phyloP scores from a whole-genome alignment of 2,797 vertebrate species.

The Oreonectes daqikongensis region DNA sequence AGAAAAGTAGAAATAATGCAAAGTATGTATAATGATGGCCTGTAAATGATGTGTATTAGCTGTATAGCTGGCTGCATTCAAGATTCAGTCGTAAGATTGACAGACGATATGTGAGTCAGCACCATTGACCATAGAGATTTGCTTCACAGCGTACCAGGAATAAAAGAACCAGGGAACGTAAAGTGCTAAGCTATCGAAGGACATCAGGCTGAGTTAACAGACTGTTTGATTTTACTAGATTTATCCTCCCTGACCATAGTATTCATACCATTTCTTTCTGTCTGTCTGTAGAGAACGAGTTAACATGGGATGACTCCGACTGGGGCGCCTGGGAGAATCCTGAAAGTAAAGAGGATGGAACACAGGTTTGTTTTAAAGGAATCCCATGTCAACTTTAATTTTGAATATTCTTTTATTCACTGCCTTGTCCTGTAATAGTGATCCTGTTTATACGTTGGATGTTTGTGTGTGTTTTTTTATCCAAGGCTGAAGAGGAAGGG shows the following conservation, averaged over 20 bases:
- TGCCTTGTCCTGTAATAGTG: background rate
- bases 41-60: background rate
- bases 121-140: background rate
- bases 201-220: background rate
- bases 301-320: constrained; percentile 89
- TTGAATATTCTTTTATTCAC: too few relatives aligned
- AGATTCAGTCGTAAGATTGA: background rate
- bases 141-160: background rate
- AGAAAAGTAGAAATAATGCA: background rate
- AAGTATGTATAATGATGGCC: background rate
- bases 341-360: constrained; percentile 70
- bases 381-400: too few relatives aligned
- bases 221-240: constrained; percentile 12
- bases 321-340: constrained; percentile 92
- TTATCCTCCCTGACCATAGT: background rate
- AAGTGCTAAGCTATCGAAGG: background rate
- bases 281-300: constrained; percentile 77
- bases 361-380: constrained; percentile 57
- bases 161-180: background rate
- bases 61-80: background rate
- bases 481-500: constrained; percentile 81
- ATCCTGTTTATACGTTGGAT: background rate
- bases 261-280: constrained; percentile 17
- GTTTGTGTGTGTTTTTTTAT: background rate
- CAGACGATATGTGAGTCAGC: background rate